Base-by-base conservation (phyloP, 1,140 invertebrate species). In the Pseudomyrmex concolor region DNA sequence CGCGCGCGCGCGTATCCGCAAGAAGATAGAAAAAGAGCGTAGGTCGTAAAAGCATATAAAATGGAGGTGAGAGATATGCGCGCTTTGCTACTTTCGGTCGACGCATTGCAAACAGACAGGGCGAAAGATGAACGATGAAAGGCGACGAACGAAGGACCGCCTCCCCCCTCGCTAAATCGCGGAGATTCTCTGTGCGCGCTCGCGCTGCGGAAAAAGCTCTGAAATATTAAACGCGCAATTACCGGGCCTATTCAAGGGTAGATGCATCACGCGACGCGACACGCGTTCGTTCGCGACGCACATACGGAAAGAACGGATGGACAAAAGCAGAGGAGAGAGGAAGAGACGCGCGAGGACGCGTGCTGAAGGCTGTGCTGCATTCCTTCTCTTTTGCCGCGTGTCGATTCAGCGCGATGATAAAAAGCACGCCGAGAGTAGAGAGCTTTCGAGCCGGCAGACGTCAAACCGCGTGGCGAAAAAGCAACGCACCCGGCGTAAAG, bases 171-270 rank as follows among this genome's bases (percentile, higher is more conserved):
- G 87, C 89, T 92, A 91, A 93, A 92, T 93, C 92, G 88, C 74
- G 86, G 85, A 90, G 89, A 91, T 83, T 92, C 43, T 48, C 73
- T 92, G 91, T 91, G 91, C 88, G 92, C 91, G 90, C 93, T 92
- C 92, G 91, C 87, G 92, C 15, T 15, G 34, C 77, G 90, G 91
- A 88, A 91, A 92, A 91, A 92, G 91, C 91, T 91, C 92, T 94
- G 92, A 94, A 94, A 94, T 94, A 94, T 94, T 94, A 93, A 94
- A 90, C 93, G 92, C 87, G 93, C 93, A 94, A 94, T 94, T 94
- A 94, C 92, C 92, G 90, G 88, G 89, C 76, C 92, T 92, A 94
- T 94, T 94, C 93, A 94, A 86, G 22, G 12, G n/a, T 62, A 68
- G 55, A 25, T 55, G 76, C 76, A 71, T 59, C 66, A 43, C 88